Percentiles rank a stretch among this genome's conserved stretches.
These are phyloP conservation scores for Poecile montanus DNA, from an alignment of 2,797 vertebrate species.

Conservation along the genomic window DNA sequence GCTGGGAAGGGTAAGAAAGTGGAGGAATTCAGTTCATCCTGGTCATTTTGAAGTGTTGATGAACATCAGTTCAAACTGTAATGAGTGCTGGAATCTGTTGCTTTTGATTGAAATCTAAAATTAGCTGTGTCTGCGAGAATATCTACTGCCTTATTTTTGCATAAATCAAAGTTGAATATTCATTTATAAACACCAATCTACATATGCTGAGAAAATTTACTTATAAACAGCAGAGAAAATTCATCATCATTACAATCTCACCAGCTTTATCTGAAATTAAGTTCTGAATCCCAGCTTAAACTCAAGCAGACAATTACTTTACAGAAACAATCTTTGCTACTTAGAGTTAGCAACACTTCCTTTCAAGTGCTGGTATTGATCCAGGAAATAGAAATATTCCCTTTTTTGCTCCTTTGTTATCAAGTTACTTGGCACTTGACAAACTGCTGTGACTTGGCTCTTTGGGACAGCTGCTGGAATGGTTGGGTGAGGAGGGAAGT, in stretches of 20 bases:
- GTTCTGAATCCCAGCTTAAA: not conserved
- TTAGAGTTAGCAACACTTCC: not conserved
- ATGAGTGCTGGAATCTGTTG: not conserved
- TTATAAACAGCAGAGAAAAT: not conserved
- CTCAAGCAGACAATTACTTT: not conserved
- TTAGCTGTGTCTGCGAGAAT: not conserved
- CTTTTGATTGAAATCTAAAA: constrained; percentile 10
- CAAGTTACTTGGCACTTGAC: not conserved
- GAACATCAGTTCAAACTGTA: not conserved
- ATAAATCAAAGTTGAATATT: constrained; percentile 8
- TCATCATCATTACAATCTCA: not conserved
- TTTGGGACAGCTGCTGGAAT: not conserved
- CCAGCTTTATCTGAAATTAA: not conserved
- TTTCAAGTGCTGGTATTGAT: not conserved
- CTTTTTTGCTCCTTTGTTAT: not conserved
- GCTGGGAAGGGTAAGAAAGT: not conserved
- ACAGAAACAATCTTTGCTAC: not conserved
- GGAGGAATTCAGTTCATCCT: not conserved
- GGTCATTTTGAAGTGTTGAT: not conserved
- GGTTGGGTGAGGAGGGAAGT: not conserved
- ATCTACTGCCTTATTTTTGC: not conserved
- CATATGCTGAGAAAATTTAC: not conserved
- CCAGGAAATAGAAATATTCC: not conserved
- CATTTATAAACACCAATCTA: not conserved
- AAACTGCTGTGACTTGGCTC: not conserved